Percentiles rank a stretch among this genome's conserved stretches.
Evolutionary conservation across 2,888 invertebrate species (phyloP).

Genomic region (Watsonalla binaria): DNA sequence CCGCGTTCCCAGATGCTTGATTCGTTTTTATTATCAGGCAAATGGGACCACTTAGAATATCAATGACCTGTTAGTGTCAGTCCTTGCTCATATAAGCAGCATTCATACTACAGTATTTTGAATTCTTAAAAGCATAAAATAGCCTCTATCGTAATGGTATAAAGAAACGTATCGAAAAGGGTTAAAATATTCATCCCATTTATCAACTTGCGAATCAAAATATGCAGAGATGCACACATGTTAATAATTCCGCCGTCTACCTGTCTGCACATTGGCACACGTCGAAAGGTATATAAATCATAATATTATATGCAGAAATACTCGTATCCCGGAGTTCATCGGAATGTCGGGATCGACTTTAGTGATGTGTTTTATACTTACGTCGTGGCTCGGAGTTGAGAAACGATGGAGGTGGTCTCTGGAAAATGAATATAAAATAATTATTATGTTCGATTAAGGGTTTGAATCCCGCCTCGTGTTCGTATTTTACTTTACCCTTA

Average conservation of each 20-base stretch:
- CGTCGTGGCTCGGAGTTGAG: constrained; percentile 11
- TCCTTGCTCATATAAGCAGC: no score
- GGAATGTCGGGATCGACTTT: constrained; percentile 52
- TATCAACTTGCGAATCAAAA: not conserved
- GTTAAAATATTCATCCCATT: not conserved
- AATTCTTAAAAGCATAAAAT: no score
- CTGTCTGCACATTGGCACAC: constrained; percentile 32
- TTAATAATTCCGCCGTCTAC: constrained; percentile 21
- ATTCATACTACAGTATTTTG: no score
- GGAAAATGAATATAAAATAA: not conserved
- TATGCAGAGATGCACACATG: constrained; percentile 15
- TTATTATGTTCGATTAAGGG: no score
- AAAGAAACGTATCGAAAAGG: not conserved
- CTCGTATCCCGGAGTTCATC: constrained; percentile 45
- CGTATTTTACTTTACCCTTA: no score
- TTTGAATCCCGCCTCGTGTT: no score
- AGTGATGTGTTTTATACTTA: constrained; percentile 45
- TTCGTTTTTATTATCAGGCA: no score
- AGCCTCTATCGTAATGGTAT: no score
- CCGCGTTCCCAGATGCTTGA: no score
- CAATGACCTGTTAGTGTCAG: no score
- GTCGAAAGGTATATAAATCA: constrained; percentile 61
- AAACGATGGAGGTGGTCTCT: constrained; percentile 16
- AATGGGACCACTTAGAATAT: no score
- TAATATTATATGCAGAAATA: constrained; percentile 55